Conservation (phyloP, 1,140 invertebrate species). For the Parapsyche elsis region DNA sequence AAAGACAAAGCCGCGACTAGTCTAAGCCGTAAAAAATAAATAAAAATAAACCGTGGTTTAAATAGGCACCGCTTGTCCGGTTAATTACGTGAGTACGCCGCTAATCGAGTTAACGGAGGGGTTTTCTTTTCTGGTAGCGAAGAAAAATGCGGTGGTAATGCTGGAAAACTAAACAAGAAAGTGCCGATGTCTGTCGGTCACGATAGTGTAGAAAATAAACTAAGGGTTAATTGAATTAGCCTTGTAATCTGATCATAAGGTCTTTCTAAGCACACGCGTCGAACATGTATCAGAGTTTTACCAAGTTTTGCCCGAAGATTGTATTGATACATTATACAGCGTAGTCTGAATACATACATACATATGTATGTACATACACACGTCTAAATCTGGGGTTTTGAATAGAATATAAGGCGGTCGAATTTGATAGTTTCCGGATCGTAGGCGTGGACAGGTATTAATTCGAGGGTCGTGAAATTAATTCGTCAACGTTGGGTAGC, state of each 20-base stretch:
- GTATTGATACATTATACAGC: not conserved
- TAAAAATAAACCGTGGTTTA: not conserved
- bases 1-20: not conserved
- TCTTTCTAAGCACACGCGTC: not conserved
- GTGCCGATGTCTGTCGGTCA: slow-evolving; percentile 22
- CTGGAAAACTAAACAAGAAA: slow-evolving; percentile 11
- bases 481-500: not conserved
- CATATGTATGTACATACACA: not conserved
- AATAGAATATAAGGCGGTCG: not conserved
- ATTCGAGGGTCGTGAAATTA: slow-evolving; percentile 23
- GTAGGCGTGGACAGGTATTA: slow-evolving; percentile 25
- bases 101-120: not conserved
- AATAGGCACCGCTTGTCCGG: not conserved
- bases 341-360: not conserved
- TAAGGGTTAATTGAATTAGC: slow-evolving; percentile 16
- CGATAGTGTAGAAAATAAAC: slow-evolving; percentile 30
- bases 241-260: slow-evolving; percentile 26
- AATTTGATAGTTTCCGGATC: slow-evolving; percentile 4
- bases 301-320: not conserved
- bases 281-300: not conserved
- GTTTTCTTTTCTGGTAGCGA: not conserved
- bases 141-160: not conserved
- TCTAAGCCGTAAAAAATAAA: too few relatives aligned
- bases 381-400: not conserved
- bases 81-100: not conserved